phyloP scores from a whole-genome alignment of 2,888 invertebrate genomes.

The Tholera decimalis region DNA sequence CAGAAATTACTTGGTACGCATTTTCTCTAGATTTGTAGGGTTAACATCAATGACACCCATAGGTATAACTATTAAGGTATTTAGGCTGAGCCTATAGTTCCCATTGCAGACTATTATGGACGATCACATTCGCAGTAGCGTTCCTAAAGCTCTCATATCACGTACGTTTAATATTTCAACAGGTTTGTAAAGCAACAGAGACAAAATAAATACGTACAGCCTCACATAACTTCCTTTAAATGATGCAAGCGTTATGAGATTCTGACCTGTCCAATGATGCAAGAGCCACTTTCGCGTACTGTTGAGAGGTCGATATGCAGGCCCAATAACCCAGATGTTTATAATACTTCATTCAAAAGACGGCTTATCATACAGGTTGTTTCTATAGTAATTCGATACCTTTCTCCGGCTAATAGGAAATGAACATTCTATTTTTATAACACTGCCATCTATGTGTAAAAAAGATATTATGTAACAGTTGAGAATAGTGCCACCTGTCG shows the following conservation, averaged over 20 bases:
- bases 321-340: slow-evolving; percentile 85
- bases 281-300: slow-evolving; percentile 87
- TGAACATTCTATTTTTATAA: slow-evolving; percentile 27
- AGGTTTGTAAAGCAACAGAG: slow-evolving; percentile 60
- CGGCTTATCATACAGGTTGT: slow-evolving; percentile 60
- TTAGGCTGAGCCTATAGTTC: slow-evolving; percentile 6
- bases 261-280: slow-evolving; percentile 83
- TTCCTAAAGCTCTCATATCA: slow-evolving; percentile 29
- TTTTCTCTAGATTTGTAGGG: no score
- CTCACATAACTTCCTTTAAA: slow-evolving; percentile 75
- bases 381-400: slow-evolving; percentile 55
- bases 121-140: slow-evolving; percentile 14
- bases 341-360: slow-evolving; percentile 68
- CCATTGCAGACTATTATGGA: slow-evolving; percentile 5
- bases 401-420: slow-evolving; percentile 57
- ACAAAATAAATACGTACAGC: slow-evolving; percentile 66
- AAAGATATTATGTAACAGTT: slow-evolving; percentile 26
- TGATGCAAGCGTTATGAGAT: slow-evolving; percentile 86
- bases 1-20: no score
- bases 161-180: slow-evolving; percentile 51
- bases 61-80: not conserved
- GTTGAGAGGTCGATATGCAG: slow-evolving; percentile 78
- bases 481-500: slow-evolving; percentile 65
- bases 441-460: slow-evolving; percentile 69
- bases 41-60: no score